A percentile compares a stretch with the other conserved stretches of the same genome.
Evolutionary conservation across 2,888 invertebrate species (phyloP).

Genomic region (Ecdyonurus torrentis): DNA sequence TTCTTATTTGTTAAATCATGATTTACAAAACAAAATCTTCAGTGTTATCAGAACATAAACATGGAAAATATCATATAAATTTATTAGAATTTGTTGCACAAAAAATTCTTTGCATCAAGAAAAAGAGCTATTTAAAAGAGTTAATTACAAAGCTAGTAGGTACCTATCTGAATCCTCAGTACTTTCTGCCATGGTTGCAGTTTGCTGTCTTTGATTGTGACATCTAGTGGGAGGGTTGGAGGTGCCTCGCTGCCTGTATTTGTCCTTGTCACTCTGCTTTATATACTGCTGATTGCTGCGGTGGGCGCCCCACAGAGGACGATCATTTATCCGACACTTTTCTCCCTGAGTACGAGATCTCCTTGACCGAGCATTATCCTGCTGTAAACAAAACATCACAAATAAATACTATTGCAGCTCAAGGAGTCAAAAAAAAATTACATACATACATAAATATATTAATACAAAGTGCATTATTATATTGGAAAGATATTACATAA

Average conservation of each 20-base stretch:
- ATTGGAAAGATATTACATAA: no score
- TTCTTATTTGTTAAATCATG: no score
- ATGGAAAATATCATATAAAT: no score
- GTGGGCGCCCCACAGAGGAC: constrained; percentile 28
- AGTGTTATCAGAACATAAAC: no score
- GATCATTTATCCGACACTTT: constrained; percentile 15
- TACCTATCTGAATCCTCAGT: neutral
- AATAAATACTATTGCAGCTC: neutral
- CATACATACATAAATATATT: no score
- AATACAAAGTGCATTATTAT: no score
- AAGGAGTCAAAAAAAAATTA: no score
- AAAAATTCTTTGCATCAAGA: no score
- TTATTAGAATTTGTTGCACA: no score
- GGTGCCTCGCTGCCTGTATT: neutral
- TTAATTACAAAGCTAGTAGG: no score
- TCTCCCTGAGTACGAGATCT: constrained; percentile 4
- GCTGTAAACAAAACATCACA: neutral
- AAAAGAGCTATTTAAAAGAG: no score
- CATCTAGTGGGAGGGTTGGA: neutral
- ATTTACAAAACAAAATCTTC: no score
- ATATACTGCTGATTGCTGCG: constrained; percentile 62
- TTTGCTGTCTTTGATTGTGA: neutral
- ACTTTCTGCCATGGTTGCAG: neutral
- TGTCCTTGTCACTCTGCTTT: constrained; percentile 77
- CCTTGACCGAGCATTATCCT: neutral